A percentile compares a stretch with the other conserved stretches of the same genome.
These are phyloP conservation scores for Morpho helenor DNA, from an alignment of 2,888 invertebrate genomes.

Conservation along the genomic window DNA sequence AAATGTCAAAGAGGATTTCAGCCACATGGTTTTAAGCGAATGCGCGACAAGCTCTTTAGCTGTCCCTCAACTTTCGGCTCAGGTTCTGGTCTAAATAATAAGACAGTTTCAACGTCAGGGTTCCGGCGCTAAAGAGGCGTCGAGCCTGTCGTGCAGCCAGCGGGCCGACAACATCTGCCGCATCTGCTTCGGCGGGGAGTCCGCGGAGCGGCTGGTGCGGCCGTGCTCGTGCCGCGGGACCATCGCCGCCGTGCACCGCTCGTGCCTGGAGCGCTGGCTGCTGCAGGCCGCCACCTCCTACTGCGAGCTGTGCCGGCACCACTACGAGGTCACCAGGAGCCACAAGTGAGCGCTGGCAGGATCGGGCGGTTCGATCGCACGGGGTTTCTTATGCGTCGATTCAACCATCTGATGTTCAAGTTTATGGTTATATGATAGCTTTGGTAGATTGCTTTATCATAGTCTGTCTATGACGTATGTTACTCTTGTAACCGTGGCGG, in stretches of 20 bases:
- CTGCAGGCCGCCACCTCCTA: slow-evolving; percentile 69
- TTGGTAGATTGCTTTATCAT: too few relatives aligned
- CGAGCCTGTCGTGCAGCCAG: slow-evolving; percentile 47
- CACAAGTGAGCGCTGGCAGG: slow-evolving; percentile 45
- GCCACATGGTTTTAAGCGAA: too few relatives aligned
- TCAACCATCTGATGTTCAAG: too few relatives aligned
- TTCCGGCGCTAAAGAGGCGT: slow-evolving; percentile 43
- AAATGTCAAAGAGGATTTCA: too few relatives aligned
- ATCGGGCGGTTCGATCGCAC: too few relatives aligned
- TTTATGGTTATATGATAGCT: too few relatives aligned
- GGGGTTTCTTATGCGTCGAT: too few relatives aligned
- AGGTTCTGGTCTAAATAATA: too few relatives aligned
- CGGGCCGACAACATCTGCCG: slow-evolving; percentile 65
- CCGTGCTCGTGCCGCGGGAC: slow-evolving; percentile 72
- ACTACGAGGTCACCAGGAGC: slow-evolving; percentile 64
- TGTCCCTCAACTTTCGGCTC: too few relatives aligned
- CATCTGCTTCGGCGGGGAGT: slow-evolving; percentile 72
- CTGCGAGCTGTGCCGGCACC: slow-evolving; percentile 71
- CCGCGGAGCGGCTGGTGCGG: slow-evolving; percentile 66
- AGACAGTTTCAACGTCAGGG: not conserved
- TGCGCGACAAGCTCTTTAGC: too few relatives aligned
- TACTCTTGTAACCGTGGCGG: too few relatives aligned
- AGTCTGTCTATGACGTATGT: too few relatives aligned
- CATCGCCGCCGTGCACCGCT: slow-evolving; percentile 69
- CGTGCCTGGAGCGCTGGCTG: slow-evolving; percentile 72